These are phyloP conservation scores for Drosophila kanekoi DNA, from an alignment of 2,888 invertebrate genomes.

Conservation along the genomic window DNA sequence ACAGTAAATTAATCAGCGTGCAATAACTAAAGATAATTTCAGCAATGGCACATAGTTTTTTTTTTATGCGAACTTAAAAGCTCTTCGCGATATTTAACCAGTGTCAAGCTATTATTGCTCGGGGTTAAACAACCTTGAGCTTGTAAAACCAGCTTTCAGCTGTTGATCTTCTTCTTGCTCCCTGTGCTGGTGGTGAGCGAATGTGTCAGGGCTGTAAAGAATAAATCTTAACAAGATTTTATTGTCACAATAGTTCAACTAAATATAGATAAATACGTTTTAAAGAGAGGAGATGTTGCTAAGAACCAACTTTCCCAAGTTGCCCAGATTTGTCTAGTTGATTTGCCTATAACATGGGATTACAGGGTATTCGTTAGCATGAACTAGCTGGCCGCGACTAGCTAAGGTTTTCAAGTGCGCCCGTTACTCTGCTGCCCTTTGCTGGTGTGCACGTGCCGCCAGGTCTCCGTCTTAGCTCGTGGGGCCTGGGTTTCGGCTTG, in stretches of 20 bases:
- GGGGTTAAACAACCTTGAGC: constrained; percentile 59
- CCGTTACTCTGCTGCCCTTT: neutral
- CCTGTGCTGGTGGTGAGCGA: neutral
- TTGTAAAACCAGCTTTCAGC: constrained; percentile 66
- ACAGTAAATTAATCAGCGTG: neutral
- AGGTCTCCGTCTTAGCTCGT: constrained; percentile 2
- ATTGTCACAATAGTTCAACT: too few relatives aligned
- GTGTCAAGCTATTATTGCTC: constrained; percentile 24
- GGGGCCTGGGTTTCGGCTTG: neutral
- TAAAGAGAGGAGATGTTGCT: too few relatives aligned
- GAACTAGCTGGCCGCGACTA: neutral
- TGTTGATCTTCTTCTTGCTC: constrained; percentile 26
- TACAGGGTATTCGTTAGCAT: constrained; percentile 14
- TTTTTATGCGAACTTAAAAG: neutral
- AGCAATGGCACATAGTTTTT: too few relatives aligned
- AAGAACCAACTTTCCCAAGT: too few relatives aligned
- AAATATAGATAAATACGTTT: too few relatives aligned
- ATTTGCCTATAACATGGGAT: neutral
- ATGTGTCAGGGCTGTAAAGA: neutral
- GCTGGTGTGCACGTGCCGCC: constrained; percentile 20
- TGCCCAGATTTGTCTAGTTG: too few relatives aligned
- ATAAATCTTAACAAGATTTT: too few relatives aligned
- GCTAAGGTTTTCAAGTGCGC: neutral
- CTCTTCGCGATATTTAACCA: constrained; percentile 21
- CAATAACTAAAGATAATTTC: neutral